Evolutionary conservation across 1,140 invertebrate species (phyloP), one percentile per base, ranked within the genome.

Genomic region (Sarcophaga peregrina): DNA sequence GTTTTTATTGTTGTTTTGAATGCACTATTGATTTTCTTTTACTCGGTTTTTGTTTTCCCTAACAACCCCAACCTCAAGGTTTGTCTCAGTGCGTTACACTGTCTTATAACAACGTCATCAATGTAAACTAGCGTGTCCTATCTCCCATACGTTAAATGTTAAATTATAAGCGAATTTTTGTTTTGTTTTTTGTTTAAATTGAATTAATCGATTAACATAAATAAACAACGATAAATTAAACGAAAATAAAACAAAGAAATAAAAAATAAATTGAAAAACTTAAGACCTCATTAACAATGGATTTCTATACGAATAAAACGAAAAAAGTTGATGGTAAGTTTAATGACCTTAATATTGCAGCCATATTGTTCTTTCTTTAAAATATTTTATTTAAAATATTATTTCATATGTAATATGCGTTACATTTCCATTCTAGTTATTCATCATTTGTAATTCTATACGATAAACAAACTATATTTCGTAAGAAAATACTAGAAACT

Each of bases 291-390:
- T 5, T 50, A n/a, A 78, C 48, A 50, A 89, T 89, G 88, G 88
- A 89, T 87, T 89, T 89, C 83, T 89, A 89, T 85, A 84, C 81
- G 45, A 88, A 82, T 82, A 78, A 78, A 37, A 20, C 20, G 74
- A 84, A 50, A 80, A 50, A 72, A 62, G 74, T 78, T 52, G 83
- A 82, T 25, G 88, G 87, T 89, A 83, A 87, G 87, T 86, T 85
- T 45, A 46, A 11, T 62, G 37, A 81, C n/a, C 17, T 81, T 54
- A 37, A 48, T 72, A 46, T 74, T 68, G n/a, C 9, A 52, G 13
- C 50, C 25, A 37, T 37, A 37, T 37, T 37, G 25, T 37, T 37
- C 20, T 72, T 72, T 72, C 7, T 7, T 0, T 62, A 17, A 62
- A 7, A 72, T 72, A 4, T 72, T 72, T 72, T 25, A 20, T 25